Base-by-base conservation (phyloP, 2,888 invertebrate genomes). In the Atethmia centrago region DNA sequence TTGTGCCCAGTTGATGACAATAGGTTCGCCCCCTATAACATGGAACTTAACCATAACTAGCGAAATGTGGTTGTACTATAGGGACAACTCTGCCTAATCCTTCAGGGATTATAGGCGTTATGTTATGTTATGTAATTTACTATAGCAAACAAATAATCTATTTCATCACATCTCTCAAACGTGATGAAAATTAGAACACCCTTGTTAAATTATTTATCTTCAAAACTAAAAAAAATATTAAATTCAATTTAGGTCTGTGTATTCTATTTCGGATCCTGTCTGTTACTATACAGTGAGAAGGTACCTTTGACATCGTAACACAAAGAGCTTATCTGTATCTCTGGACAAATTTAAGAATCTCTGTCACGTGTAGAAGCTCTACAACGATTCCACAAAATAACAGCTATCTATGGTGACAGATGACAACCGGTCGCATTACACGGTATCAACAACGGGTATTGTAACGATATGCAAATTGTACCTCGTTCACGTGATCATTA, bases 401-500 rank as follows among this genome's bases (percentile, higher is more conserved):
- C 21, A 16, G 14, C n/a, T n/a, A 25, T 61, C 28, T 31, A 47
- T 51, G 28, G 45, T 58, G 64, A 68, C 36, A 65, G 2, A 70
- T 70, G 40, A 70, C n/a, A 25, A 10, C 12, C 8, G 19, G 25
- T 19, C 12, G 25, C n/a, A 51, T 70, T 70, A 69, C 19, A 19
- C 10, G 28, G 14, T 71, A 53, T 42, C 40, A 58, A 74, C 53
- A 70, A 74, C 14, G 56, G 61, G 28, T 21, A 62, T 58, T 70
- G 10, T 63, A 66, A 70, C 66, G 47, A 66, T 63, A 80, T 74
- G 66, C 81, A 74, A 80, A 79, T 75, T 58, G 75, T 49, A 31
- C 42, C n/a, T 25, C 56, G 51, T 58, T 45, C n/a, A 25, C 36
- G 31, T 31, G 55, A 63, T 63, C 64, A 74, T 69, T 66, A 62